phyloP scores from a whole-genome alignment of 1,140 invertebrate genomes.

The Saccostrea echinata region DNA sequence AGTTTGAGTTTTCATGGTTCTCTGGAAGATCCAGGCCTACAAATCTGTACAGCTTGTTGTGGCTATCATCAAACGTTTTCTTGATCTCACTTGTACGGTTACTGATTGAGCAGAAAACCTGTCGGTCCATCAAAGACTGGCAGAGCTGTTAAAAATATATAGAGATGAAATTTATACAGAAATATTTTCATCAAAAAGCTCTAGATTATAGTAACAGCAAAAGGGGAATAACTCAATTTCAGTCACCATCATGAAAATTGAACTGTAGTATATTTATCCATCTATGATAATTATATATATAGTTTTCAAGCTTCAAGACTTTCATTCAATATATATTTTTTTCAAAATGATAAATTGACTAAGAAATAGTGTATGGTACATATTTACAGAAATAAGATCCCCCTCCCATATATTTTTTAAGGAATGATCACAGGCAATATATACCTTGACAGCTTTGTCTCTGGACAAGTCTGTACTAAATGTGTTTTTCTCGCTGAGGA shows the following conservation, averaged over 20 bases:
- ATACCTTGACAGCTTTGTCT: slow-evolving; percentile 78
- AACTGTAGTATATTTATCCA: too few species aligned
- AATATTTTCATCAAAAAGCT: too few species aligned
- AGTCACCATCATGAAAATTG: not conserved
- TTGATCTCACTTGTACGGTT: slow-evolving; percentile 62
- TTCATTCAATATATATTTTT: too few species aligned
- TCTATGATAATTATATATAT: too few species aligned
- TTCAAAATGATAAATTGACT: too few species aligned
- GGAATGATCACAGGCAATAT: not conserved
- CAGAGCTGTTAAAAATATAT: slow-evolving; percentile 73
- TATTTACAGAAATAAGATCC: too few species aligned
- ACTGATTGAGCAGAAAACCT: slow-evolving; percentile 74
- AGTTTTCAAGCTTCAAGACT: too few species aligned
- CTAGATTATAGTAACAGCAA: not conserved
- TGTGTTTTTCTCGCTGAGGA: slow-evolving; percentile 74
- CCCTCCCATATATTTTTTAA: not conserved
- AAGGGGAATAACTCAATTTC: slow-evolving; percentile 11
- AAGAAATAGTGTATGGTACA: too few species aligned
- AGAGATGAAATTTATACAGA: not conserved
- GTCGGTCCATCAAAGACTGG: slow-evolving; percentile 76
- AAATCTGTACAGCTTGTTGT: slow-evolving; percentile 75
- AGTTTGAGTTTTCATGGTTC: slow-evolving; percentile 58
- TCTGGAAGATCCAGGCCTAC: slow-evolving; percentile 55
- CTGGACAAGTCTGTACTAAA: slow-evolving; percentile 74
- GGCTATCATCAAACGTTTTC: slow-evolving; percentile 76